phyloP scores from a whole-genome alignment of 2,888 invertebrate genomes.

The Sicus ferrugineus region DNA sequence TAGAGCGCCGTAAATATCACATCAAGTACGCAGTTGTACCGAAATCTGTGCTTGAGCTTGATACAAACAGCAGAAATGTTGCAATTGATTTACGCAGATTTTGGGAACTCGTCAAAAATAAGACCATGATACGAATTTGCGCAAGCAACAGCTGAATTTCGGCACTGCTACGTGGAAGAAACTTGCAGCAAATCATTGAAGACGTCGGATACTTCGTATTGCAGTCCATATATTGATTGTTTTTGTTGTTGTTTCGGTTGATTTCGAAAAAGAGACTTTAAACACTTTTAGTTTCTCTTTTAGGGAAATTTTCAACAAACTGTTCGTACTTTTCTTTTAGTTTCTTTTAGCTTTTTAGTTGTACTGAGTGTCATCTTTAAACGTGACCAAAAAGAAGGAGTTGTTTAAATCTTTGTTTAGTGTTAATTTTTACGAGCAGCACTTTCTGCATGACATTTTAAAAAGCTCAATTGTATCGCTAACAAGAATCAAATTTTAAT shows the following conservation, averaged over 20 bases:
- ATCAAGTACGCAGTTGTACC: too few relatives aligned
- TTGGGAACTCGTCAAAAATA: too few relatives aligned
- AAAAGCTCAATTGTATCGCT: background rate
- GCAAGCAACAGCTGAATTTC: too few relatives aligned
- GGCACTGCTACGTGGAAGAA: too few relatives aligned
- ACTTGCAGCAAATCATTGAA: constrained; percentile 20
- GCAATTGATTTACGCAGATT: too few relatives aligned
- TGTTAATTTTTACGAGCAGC: too few relatives aligned
- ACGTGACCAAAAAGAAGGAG: too few relatives aligned
- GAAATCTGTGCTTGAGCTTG: too few relatives aligned
- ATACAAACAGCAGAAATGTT: too few relatives aligned
- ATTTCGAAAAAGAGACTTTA: background rate
- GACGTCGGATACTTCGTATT: constrained; percentile 13
- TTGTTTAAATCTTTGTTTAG: background rate
- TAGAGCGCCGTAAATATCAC: too few relatives aligned
- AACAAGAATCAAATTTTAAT: background rate
- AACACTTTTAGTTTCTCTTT: constrained; percentile 26
- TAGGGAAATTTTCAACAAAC: constrained; percentile 16
- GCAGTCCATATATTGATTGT: constrained; percentile 7
- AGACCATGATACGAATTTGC: too few relatives aligned
- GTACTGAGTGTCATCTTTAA: constrained; percentile 21
- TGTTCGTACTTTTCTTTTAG: constrained; percentile 2
- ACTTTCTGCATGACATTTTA: too few relatives aligned
- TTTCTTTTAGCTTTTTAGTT: background rate
- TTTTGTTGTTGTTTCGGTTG: background rate